Evolutionary conservation across 1,140 invertebrate species (phyloP).

Genomic region (Cylas formicarius): DNA sequence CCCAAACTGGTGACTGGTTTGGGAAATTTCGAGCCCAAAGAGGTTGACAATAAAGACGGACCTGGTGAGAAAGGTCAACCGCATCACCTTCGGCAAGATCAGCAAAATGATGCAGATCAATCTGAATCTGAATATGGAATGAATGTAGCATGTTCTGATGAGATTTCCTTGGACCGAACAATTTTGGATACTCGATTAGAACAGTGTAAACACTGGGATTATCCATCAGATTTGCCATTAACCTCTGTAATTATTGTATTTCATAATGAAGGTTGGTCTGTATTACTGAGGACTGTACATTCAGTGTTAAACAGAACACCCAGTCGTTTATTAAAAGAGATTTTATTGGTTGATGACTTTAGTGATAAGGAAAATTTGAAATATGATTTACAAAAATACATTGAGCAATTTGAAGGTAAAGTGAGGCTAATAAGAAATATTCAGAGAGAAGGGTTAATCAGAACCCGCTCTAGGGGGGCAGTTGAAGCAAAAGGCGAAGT

Average conservation of each 20-base stretch:
- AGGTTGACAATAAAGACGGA: conserved; percentile 53
- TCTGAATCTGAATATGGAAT: conserved; percentile 89
- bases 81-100: conserved; percentile 61
- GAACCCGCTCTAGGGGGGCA: conserved; percentile 89
- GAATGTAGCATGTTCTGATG: conserved; percentile 95
- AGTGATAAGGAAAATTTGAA: conserved; percentile 94
- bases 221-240: conserved; percentile 78
- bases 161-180: conserved; percentile 63
- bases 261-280: conserved; percentile 97
- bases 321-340: conserved; percentile 82
- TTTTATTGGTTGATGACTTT: conserved; percentile 96
- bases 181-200: conserved; percentile 80
- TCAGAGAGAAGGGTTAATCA: conserved; percentile 83
- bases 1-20: conserved; percentile 38
- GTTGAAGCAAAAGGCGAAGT: conserved; percentile 89
- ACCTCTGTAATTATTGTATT: conserved; percentile 97
- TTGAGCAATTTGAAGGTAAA: conserved; percentile 79
- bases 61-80: conserved; percentile 80
- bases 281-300: conserved; percentile 92
- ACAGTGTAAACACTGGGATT: conserved; percentile 96
- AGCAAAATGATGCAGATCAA: conserved; percentile 65
- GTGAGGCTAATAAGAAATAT: conserved; percentile 80
- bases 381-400: conserved; percentile 80
- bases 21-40: conserved; percentile 63
- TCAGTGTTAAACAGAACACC: conserved; percentile 91